Percentiles rank a stretch among this genome's conserved stretches.
phyloP scores from a whole-genome alignment of 1,140 invertebrate genomes.

The Saccostrea glomerata region DNA sequence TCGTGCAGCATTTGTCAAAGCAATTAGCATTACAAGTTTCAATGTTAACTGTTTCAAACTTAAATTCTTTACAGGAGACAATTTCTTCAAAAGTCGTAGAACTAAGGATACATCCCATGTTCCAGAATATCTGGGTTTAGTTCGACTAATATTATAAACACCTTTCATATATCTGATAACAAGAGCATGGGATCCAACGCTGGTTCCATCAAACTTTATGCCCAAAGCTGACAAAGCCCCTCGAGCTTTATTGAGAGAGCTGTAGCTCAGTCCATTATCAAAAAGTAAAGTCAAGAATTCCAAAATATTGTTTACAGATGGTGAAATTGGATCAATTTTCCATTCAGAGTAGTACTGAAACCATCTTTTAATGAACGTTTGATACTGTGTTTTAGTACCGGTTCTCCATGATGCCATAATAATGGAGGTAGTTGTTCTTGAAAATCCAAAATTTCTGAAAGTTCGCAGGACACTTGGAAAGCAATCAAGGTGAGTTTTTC shows the following conservation, averaged over 20 bases:
- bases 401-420: too few relatives aligned
- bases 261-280: constrained; percentile 44
- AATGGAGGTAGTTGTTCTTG: too few relatives aligned
- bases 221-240: constrained; percentile 49
- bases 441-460: too few relatives aligned
- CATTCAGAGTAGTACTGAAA: too few relatives aligned
- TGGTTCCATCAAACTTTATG: constrained; percentile 22
- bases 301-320: constrained; percentile 1
- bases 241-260: constrained; percentile 50
- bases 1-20: too few relatives aligned
- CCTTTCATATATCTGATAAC: constrained; percentile 53
- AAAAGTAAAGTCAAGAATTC: constrained; percentile 48
- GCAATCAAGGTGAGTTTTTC: too few relatives aligned
- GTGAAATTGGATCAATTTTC: too few relatives aligned
- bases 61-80: neutral
- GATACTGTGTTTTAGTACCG: too few relatives aligned
- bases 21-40: too few relatives aligned
- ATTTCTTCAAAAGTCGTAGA: neutral
- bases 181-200: constrained; percentile 42
- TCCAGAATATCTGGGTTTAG: constrained; percentile 42
- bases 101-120: constrained; percentile 10
- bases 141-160: neutral
- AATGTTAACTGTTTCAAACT: too few relatives aligned
- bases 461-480: too few relatives aligned
- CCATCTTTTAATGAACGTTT: too few relatives aligned